Evolutionary conservation across 2,888 invertebrate genomes (phyloP).

Genomic region (Drosophila differens): DNA sequence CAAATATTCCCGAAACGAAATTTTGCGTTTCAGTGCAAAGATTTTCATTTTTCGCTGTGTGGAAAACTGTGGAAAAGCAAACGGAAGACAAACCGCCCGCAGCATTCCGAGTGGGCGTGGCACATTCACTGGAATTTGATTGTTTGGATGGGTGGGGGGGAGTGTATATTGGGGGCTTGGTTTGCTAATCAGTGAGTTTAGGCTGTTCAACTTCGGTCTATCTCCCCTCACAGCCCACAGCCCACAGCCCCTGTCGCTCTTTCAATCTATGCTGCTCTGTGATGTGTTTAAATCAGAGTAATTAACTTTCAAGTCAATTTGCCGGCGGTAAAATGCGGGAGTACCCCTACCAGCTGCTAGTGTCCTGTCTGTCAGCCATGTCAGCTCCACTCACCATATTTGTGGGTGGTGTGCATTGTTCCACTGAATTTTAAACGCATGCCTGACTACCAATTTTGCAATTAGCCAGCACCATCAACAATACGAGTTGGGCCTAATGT

Average conservation of each 20-base stretch:
- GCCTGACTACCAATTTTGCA: slow-evolving; percentile 40
- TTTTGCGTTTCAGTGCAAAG: not conserved
- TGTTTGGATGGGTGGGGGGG: not conserved
- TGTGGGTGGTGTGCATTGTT: slow-evolving; percentile 12
- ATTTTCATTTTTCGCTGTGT: slow-evolving; percentile 4
- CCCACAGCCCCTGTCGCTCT: not conserved
- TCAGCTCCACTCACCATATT: not conserved
- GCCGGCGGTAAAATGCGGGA: slow-evolving; percentile 41
- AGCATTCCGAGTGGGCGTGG: slow-evolving; percentile 14
- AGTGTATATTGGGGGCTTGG: not conserved
- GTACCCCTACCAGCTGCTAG: not conserved
- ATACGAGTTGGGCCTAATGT: slow-evolving; percentile 25
- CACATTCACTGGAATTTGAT: slow-evolving; percentile 27
- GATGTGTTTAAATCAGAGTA: slow-evolving; percentile 52
- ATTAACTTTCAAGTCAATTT: slow-evolving; percentile 68
- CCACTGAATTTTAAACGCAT: slow-evolving; percentile 22
- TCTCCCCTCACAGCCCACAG: not conserved
- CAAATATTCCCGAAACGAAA: not conserved
- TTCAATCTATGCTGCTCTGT: slow-evolving; percentile 6
- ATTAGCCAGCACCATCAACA: slow-evolving; percentile 46
- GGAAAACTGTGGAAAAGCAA: slow-evolving; percentile 25
- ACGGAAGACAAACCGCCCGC: slow-evolving; percentile 6
- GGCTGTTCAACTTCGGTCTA: slow-evolving; percentile 6
- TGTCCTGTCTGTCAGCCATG: slow-evolving; percentile 28
- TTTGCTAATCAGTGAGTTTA: slow-evolving; percentile 52